A percentile compares a stretch with the other conserved stretches of the same genome.
These are phyloP conservation scores for Callosobruchus maculatus DNA, from an alignment of 2,888 invertebrate genomes.

Conservation along the genomic window DNA sequence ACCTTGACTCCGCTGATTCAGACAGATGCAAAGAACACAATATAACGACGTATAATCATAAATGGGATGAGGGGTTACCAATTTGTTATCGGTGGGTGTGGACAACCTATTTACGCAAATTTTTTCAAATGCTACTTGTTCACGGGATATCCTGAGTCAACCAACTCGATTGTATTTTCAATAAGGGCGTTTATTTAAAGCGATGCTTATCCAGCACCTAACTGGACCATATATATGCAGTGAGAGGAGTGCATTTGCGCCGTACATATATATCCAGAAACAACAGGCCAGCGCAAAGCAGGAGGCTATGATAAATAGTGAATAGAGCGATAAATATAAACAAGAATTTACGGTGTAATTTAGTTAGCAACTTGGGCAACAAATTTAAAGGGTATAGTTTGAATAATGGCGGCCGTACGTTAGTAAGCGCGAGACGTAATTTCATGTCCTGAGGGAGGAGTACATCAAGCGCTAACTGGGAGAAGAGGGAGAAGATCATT, in stretches of 20 bases:
- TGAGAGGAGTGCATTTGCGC: background rate
- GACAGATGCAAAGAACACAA: no score
- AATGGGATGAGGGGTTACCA: no score
- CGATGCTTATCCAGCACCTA: background rate
- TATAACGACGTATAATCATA: no score
- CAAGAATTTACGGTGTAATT: slow-evolving; percentile 37
- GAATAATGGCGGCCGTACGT: slow-evolving; percentile 34
- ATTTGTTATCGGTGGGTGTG: no score
- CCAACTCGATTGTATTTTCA: no score
- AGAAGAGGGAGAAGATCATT: background rate
- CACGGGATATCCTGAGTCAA: no score
- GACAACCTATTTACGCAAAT: no score
- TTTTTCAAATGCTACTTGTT: no score
- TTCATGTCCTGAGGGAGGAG: slow-evolving; percentile 33
- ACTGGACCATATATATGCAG: background rate
- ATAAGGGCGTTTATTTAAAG: background rate
- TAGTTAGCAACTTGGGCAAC: slow-evolving; percentile 36
- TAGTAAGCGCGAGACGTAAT: slow-evolving; percentile 32
- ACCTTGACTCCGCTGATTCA: no score
- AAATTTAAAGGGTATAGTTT: slow-evolving; percentile 36
- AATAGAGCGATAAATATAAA: slow-evolving; percentile 34
- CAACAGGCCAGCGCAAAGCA: background rate
- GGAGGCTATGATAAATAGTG: slow-evolving; percentile 23
- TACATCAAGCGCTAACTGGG: slow-evolving; percentile 23
- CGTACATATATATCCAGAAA: background rate